Percentiles rank a stretch among this genome's conserved stretches.
Evolutionary conservation across 2,113 vertebrate genomes (phyloP).

Genomic region (Crotalus helleri): DNA sequence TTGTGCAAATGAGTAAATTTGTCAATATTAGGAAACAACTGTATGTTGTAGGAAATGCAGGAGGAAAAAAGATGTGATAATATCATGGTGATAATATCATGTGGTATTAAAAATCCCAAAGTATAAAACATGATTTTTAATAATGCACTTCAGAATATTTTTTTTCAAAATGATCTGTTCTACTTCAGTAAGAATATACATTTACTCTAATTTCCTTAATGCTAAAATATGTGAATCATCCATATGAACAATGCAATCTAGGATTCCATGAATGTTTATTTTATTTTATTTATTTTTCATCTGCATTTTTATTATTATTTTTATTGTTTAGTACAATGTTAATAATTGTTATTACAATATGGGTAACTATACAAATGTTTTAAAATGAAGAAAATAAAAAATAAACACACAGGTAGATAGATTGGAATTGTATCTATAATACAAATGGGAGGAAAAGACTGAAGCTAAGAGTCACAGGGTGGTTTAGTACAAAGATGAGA

Average conservation of each 20-base stretch:
- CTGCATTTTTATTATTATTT: not conserved
- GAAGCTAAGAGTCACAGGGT: not conserved
- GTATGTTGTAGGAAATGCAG: not conserved
- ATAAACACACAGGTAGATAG: not conserved
- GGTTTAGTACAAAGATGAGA: not conserved
- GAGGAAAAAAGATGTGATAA: not conserved
- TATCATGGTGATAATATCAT: too few relatives aligned
- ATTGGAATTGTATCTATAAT: not conserved
- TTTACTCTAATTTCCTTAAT: rapidly evolving
- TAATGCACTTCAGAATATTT: slow-evolving; percentile 1
- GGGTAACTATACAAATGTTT: not conserved
- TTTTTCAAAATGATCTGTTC: not conserved
- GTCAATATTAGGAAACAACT: not conserved
- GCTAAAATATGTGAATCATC: not conserved
- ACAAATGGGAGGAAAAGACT: not conserved
- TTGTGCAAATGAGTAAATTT: slow-evolving; percentile 3
- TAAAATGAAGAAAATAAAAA: not conserved
- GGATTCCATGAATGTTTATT: not conserved
- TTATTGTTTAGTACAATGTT: not conserved
- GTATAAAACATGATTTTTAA: not conserved
- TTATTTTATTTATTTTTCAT: not conserved
- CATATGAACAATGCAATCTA: not conserved
- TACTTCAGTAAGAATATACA: not conserved
- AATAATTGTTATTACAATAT: not conserved
- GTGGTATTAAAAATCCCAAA: slow-evolving; percentile 15